A percentile compares a stretch with the other conserved stretches of the same genome.
Evolutionary conservation across 2,888 invertebrate genomes (phyloP).

Genomic region (Willowsia nigromaculata): DNA sequence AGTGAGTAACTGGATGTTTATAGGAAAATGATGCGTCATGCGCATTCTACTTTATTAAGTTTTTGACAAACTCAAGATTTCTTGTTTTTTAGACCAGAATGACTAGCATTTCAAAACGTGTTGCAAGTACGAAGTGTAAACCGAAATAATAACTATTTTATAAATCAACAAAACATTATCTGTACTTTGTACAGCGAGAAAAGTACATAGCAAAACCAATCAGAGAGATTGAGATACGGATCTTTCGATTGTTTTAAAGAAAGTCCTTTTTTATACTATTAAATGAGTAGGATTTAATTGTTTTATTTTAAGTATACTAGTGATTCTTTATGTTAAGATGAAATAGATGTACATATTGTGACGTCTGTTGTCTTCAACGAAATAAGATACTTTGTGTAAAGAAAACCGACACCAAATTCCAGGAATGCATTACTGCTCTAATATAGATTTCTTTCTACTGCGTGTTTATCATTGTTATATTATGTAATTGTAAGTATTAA

Average conservation of each 20-base stretch:
- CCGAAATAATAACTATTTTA: neutral
- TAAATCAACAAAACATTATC: no score
- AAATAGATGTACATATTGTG: neutral
- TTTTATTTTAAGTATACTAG: neutral
- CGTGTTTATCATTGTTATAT: neutral
- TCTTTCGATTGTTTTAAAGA: neutral
- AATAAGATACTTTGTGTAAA: no score
- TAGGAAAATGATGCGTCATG: no score
- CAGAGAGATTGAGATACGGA: neutral
- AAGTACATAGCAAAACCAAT: no score
- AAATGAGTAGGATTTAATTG: neutral
- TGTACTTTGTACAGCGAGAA: no score
- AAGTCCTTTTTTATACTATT: slow-evolving; percentile 12
- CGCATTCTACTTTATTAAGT: no score
- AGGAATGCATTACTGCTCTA: neutral
- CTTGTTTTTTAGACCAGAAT: neutral
- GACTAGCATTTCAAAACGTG: neutral
- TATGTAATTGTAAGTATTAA: neutral
- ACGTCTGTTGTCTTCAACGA: no score
- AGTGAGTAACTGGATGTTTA: no score
- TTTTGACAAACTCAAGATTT: no score
- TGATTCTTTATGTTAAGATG: no score
- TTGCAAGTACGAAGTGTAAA: neutral
- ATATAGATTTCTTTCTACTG: neutral
- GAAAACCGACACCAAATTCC: neutral